Evolutionary conservation across 2,113 vertebrate genomes (phyloP).

Genomic region (Carollia perspicillata): DNA sequence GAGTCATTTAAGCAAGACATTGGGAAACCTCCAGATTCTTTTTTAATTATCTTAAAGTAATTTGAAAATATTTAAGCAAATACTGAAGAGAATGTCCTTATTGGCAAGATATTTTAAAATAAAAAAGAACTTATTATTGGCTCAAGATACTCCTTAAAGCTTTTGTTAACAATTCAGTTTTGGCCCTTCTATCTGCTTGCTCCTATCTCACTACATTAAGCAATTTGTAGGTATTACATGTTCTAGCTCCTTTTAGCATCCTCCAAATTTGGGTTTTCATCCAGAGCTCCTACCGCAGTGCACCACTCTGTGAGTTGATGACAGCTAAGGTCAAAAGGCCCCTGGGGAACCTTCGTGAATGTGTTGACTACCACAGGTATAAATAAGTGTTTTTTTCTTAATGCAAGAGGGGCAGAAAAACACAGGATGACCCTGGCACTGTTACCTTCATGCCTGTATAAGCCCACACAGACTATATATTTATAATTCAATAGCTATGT

Average conservation of each 20-base stretch:
- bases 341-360: neutral
- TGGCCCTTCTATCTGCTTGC: conserved; percentile 42
- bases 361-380: neutral
- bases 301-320: neutral
- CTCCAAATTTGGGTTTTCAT: neutral
- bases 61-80: conserved; percentile 61
- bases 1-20: conserved; percentile 56
- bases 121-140: conserved; percentile 38
- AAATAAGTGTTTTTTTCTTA: conserved; percentile 30
- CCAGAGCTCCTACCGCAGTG: conserved; percentile 13
- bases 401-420: conserved; percentile 17
- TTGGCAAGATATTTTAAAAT: conserved; percentile 69
- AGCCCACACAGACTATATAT: neutral
- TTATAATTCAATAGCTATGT: neutral
- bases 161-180: conserved; percentile 46
- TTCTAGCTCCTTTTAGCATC: conserved; percentile 35
- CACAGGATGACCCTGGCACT: neutral
- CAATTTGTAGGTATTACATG: conserved; percentile 44
- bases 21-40: conserved; percentile 45
- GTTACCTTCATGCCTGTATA: neutral
- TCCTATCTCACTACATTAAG: conserved; percentile 30
- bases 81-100: conserved; percentile 47
- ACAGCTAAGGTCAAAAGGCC: conserved; percentile 36
- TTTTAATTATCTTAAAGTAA: conserved; percentile 61
- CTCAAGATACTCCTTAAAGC: neutral